Conservation (phyloP, 2,113 vertebrate species). For the Origma solitaria region DNA sequence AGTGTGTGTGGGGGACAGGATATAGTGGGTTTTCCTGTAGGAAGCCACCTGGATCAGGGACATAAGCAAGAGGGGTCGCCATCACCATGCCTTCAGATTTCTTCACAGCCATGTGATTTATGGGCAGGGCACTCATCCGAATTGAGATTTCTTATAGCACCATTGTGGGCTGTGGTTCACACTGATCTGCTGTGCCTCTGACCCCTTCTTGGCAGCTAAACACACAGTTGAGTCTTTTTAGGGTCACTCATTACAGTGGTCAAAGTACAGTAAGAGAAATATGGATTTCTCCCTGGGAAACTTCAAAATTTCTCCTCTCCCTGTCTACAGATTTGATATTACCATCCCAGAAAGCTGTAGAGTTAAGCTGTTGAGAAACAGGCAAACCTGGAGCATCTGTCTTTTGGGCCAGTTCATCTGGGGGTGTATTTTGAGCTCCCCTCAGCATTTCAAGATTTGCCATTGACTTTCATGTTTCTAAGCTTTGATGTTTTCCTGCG, state of each 20-base stretch:
- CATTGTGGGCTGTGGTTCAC: not conserved
- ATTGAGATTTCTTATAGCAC: not conserved
- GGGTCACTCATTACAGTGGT: not conserved
- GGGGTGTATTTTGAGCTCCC: not conserved
- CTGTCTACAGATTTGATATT: not conserved
- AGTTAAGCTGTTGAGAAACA: not conserved
- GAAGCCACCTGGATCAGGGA: not conserved
- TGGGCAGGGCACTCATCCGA: not conserved
- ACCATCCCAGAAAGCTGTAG: not conserved
- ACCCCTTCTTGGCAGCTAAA: not conserved
- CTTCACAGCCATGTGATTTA: not conserved
- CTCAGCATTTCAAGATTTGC: not conserved
- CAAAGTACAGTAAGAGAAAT: not conserved
- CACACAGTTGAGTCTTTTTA: not conserved
- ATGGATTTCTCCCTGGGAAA: not conserved
- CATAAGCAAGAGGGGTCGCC: not conserved
- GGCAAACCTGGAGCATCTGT: not conserved
- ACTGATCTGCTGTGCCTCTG: not conserved
- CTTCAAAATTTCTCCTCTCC: not conserved
- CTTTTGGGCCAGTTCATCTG: not conserved
- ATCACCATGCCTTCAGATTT: not conserved
- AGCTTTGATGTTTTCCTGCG: not conserved
- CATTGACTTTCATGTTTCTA: not conserved
- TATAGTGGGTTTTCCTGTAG: not conserved
- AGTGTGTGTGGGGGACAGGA: not conserved